phyloP scores from a whole-genome alignment of 2,888 invertebrate genomes.

The Monoplex corrugatus region DNA sequence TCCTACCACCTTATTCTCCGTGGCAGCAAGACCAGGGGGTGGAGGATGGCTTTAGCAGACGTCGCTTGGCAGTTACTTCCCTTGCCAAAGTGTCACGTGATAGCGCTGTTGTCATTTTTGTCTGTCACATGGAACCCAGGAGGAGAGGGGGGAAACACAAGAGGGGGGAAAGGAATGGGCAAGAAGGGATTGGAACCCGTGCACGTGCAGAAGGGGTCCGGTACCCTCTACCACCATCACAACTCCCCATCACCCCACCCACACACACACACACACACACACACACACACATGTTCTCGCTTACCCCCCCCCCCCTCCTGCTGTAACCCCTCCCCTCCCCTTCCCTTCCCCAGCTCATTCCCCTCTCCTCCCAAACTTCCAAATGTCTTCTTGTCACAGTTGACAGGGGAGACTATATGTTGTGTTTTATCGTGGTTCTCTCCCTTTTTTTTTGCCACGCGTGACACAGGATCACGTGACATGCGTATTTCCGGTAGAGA shows the following conservation, averaged over 20 bases:
- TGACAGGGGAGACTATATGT: conserved; percentile 27
- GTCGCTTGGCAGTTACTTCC: conserved; percentile 47
- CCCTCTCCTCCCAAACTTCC: background rate
- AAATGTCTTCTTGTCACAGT: background rate
- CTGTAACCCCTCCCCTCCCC: background rate
- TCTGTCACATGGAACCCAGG: conserved; percentile 40
- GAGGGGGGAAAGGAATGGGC: background rate
- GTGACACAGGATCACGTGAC: conserved; percentile 32
- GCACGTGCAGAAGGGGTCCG: background rate
- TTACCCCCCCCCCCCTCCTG: background rate
- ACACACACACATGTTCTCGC: background rate
- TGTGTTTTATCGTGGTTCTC: conserved; percentile 26
- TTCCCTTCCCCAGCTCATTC: background rate
- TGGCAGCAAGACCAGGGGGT: conserved; percentile 44
- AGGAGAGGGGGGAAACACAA: background rate
- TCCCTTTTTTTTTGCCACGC: background rate
- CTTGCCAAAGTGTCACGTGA: conserved; percentile 46
- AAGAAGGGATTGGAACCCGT: background rate
- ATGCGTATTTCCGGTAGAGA: conserved; percentile 9
- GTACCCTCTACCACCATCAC: background rate
- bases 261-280: background rate
- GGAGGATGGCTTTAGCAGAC: conserved; percentile 47
- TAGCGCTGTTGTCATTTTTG: conserved; percentile 51
- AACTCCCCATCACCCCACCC: background rate
- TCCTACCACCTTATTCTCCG: background rate